phyloP scores from a whole-genome alignment of 2,888 invertebrate species.

The Nemoura dubitans region DNA sequence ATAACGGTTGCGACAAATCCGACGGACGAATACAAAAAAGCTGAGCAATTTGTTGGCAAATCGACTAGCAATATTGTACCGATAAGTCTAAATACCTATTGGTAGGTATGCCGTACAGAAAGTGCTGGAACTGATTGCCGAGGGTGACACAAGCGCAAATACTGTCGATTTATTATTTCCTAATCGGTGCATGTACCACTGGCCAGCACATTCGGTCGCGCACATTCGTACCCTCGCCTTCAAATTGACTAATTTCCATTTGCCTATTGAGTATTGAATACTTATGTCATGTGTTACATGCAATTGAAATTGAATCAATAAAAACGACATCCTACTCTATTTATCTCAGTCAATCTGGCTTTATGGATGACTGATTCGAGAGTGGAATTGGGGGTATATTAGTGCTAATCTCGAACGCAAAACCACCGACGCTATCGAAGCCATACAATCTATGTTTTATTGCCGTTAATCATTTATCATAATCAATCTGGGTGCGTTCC shows the following conservation, averaged over 20 bases:
- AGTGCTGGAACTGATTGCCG: not conserved
- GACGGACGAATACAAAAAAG: not conserved
- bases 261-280: not conserved
- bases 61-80: not conserved
- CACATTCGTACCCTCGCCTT: not conserved
- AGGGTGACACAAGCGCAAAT: not conserved
- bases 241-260: not conserved
- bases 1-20: not conserved
- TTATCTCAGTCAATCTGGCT: constrained; percentile 2
- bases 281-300: not conserved
- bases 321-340: not conserved
- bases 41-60: not conserved
- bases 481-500: not conserved
- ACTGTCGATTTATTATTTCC: not conserved
- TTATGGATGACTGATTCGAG: not conserved
- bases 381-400: not conserved
- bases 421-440: not conserved
- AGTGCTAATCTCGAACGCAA: not conserved
- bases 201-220: too few relatives aligned
- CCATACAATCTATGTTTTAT: not conserved
- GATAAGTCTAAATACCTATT: not conserved
- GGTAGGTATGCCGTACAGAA: not conserved
- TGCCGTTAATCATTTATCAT: not conserved
- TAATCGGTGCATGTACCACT: not conserved
- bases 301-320: not conserved